Conservation (phyloP, 2,888 invertebrate species). For the Cheilosia impressa region DNA sequence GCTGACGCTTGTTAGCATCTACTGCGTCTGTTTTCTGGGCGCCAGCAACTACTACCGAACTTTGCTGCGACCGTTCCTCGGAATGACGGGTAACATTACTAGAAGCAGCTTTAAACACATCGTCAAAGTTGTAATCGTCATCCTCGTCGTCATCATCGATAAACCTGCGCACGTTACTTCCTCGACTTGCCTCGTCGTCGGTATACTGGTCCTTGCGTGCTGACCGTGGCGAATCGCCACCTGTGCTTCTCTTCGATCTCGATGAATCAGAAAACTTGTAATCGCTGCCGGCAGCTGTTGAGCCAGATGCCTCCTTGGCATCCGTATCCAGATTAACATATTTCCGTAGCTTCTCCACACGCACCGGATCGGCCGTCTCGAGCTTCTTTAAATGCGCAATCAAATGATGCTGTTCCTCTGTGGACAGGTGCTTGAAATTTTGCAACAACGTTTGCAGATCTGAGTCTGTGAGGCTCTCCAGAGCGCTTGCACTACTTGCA, state of each 20-base stretch:
- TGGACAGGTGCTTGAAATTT: conserved; percentile 91
- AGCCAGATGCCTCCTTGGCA: conserved; percentile 47
- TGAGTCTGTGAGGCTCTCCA: conserved; percentile 91
- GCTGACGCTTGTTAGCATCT: conserved; percentile 38
- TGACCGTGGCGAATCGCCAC: conserved; percentile 75
- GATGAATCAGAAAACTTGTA: conserved; percentile 63
- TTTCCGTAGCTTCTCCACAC: conserved; percentile 91
- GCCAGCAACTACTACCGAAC: background rate
- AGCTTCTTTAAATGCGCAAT: conserved; percentile 92
- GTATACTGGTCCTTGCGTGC: conserved; percentile 69
- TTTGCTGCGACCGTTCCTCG: conserved; percentile 47
- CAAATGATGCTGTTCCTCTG: conserved; percentile 92
- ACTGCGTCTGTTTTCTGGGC: conserved; percentile 17
- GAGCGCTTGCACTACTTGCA: conserved; percentile 83
- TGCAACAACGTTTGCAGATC: conserved; percentile 91
- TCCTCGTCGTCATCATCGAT: conserved; percentile 88
- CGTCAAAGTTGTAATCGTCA: conserved; percentile 93
- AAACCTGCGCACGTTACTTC: conserved; percentile 80
- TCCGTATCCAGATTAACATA: conserved; percentile 87
- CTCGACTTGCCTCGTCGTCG: conserved; percentile 76
- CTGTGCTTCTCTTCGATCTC: conserved; percentile 50
- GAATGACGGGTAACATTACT: conserved; percentile 89
- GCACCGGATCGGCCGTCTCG: conserved; percentile 89
- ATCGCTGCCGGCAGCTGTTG: conserved; percentile 38
- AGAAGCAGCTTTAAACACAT: conserved; percentile 90